A percentile compares a stretch with the other conserved stretches of the same genome.
Evolutionary conservation across 2,888 invertebrate genomes (phyloP).

Genomic region (Achlya flavicornis): DNA sequence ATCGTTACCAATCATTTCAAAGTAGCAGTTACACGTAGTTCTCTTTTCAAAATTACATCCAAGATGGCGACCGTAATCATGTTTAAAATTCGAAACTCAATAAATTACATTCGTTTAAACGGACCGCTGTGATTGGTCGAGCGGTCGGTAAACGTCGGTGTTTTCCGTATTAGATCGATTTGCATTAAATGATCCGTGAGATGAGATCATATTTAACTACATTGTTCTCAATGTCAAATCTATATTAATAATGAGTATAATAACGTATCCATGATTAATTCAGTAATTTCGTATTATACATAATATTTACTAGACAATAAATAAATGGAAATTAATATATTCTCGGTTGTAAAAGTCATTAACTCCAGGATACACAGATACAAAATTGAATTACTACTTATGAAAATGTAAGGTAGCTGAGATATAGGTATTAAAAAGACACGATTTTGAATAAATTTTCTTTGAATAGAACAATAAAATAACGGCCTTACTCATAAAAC

Average conservation of each 20-base stretch:
- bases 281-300: constrained; percentile 37
- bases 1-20: constrained; percentile 51
- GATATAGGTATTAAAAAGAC: no score
- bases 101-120: constrained; percentile 72
- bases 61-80: constrained; percentile 70
- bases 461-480: no score
- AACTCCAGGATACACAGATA: neutral
- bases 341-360: neutral
- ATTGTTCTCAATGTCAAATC: constrained; percentile 60
- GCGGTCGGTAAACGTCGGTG: constrained; percentile 60
- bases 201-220: constrained; percentile 74
- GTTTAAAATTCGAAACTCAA: constrained; percentile 75
- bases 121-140: constrained; percentile 63
- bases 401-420: no score
- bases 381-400: neutral
- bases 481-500: no score
- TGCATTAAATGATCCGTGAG: constrained; percentile 79
- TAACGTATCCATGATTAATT: constrained; percentile 48
- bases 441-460: no score
- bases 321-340: constrained; percentile 19
- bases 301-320: constrained; percentile 32
- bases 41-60: constrained; percentile 68
- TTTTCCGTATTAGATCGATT: constrained; percentile 77
- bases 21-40: constrained; percentile 63
- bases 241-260: constrained; percentile 46